These are phyloP conservation scores for Melanotaenia duboulayi DNA, from an alignment of 2,113 vertebrate species.

Conservation along the genomic window DNA sequence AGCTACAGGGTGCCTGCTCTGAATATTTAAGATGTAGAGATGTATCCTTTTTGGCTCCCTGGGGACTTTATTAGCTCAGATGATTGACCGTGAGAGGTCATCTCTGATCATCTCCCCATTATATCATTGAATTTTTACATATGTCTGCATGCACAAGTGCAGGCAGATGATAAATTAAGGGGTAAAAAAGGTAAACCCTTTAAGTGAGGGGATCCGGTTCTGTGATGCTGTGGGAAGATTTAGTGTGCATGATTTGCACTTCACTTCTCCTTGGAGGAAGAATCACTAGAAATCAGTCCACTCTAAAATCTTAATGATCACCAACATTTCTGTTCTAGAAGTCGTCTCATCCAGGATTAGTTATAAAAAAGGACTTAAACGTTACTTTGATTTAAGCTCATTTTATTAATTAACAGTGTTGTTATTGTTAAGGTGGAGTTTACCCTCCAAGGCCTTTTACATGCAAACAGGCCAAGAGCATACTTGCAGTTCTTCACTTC, in stretches of 20 bases:
- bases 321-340: neutral
- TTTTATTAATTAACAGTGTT: neutral
- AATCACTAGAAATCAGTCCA: neutral
- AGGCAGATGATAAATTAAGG: neutral
- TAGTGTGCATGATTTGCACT: neutral
- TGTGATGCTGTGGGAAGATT: neutral
- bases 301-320: neutral
- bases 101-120: slow-evolving; percentile 47
- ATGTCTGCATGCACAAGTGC: slow-evolving; percentile 11
- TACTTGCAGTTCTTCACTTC: no score
- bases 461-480: no score
- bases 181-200: no score
- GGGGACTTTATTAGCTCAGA: slow-evolving; percentile 47
- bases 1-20: slow-evolving; percentile 51
- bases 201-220: neutral
- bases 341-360: neutral
- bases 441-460: no score
- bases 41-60: slow-evolving; percentile 38
- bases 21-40: slow-evolving; percentile 59
- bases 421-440: neutral
- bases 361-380: neutral
- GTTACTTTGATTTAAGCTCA: neutral
- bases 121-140: slow-evolving; percentile 24
- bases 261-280: neutral
- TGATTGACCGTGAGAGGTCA: slow-evolving; percentile 52